Base-by-base conservation (phyloP, 2,797 vertebrate genomes). In the Eulemur coronatus region DNA sequence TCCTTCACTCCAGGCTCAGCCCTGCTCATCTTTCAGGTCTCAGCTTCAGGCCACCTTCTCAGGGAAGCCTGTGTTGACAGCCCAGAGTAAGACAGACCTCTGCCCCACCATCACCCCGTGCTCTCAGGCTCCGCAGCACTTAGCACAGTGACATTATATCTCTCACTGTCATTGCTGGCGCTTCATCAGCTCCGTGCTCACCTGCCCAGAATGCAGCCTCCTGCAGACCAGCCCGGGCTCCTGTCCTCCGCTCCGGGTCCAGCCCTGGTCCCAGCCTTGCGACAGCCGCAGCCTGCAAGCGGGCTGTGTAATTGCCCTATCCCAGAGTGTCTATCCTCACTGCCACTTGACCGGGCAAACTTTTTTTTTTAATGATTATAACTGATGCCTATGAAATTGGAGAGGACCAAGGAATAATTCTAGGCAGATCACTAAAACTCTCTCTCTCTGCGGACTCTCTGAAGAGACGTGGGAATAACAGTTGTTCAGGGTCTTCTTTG, bases 41-140 rank as follows among this genome's bases (percentile, higher is more conserved):
- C 57, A 6, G 7, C n/a, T 78, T 5, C 50, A 30, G 55, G 57
- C 30, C 10, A 9, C 30, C 43, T 79, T 80, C n/a, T 48, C 41
- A 11, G 48, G 48, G 41, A 85, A 4, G 1, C 22, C 9, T 24
- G 50, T 28, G 22, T 43, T 10, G 28, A 28, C 10, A 33, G 9
- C 50, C 22, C 7, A 11, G 33, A 43, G 7, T 18, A 26, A 50
- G n/a, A n/a, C 10, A 38, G 14, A 24, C 3, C 28, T 35, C 9
- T 0, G 1, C 7, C 24, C 79, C 4, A 0, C 2, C 30, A 33
- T 28, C 33, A 22, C 4, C n/a, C 33, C 1, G 1, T 9, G 6
- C 13, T 13, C 17, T 7, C 4, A 7, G 61, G 24, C 33, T 13
- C 67, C 3, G 17, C 4, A 18, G n/a, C 46, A 22, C 81, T 81